Evolutionary conservation across 2,113 vertebrate species (phyloP).

Genomic region (Girardinichthys multiradiatus): DNA sequence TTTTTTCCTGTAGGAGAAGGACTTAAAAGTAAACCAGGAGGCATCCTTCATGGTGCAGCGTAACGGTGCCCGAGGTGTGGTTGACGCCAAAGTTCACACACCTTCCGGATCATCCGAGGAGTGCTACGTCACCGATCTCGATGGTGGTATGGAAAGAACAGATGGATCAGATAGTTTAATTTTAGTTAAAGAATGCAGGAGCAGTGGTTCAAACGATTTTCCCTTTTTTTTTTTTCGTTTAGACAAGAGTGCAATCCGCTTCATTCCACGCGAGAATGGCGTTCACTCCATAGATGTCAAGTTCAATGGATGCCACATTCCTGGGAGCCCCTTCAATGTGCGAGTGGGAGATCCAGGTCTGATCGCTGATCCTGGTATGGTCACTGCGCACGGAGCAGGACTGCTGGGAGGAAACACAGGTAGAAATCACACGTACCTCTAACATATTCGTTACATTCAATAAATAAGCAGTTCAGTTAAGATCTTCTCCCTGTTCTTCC

Average conservation of each 20-base stretch:
- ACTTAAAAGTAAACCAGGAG: conserved; percentile 91
- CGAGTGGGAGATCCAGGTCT: conserved; percentile 92
- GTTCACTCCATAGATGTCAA: conserved; percentile 95
- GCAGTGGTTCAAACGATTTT: background rate
- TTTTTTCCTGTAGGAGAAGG: conserved; percentile 86
- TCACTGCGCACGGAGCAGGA: conserved; percentile 90
- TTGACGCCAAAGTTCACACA: conserved; percentile 92
- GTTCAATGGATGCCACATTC: conserved; percentile 94
- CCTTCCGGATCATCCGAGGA: conserved; percentile 90
- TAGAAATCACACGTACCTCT: conserved; percentile 44
- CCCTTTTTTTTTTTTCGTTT: conserved; percentile 24
- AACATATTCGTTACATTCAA: background rate
- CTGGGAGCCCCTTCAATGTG: conserved; percentile 95
- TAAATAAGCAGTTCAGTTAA: background rate
- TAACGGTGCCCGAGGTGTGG: conserved; percentile 88
- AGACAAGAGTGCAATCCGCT: conserved; percentile 93
- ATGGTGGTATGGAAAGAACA: conserved; percentile 82
- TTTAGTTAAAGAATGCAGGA: background rate
- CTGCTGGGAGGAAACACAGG: conserved; percentile 93
- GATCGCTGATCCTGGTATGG: conserved; percentile 91
- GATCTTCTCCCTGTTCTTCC: background rate
- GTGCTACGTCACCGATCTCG: conserved; percentile 92
- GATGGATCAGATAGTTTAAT: background rate
- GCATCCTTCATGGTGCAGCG: conserved; percentile 94
- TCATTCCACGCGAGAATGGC: conserved; percentile 94